Evolutionary conservation across 1,140 invertebrate genomes (phyloP).

Genomic region (Achroia grisella): DNA sequence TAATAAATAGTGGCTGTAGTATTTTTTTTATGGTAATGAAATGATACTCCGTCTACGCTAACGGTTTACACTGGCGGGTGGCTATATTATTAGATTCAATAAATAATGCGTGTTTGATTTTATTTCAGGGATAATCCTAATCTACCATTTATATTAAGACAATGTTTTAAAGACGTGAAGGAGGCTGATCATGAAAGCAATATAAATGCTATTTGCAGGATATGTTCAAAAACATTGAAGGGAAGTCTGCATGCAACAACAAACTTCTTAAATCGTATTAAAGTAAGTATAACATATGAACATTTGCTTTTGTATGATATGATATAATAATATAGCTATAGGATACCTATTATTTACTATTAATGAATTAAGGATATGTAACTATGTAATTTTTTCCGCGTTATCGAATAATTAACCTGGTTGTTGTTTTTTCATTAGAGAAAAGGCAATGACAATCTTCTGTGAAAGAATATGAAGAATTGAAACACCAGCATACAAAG

Average conservation of each 20-base stretch:
- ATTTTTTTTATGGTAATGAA: no score
- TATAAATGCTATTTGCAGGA: conserved; percentile 12
- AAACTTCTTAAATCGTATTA: conserved; percentile 19
- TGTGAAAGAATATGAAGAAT: conserved; percentile 12
- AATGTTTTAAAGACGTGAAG: conserved; percentile 16
- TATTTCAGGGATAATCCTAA: conserved; percentile 13
- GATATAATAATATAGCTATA: neutral
- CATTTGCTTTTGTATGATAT: conserved; percentile 1
- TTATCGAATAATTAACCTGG: neutral
- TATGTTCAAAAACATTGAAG: conserved; percentile 17
- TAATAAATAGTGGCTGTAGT: no score
- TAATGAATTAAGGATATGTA: no score
- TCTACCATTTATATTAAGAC: conserved; percentile 14
- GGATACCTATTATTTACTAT: no score
- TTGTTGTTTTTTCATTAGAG: conserved; percentile 9
- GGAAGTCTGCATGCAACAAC: conserved; percentile 14
- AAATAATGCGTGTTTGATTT: no score
- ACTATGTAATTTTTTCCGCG: neutral
- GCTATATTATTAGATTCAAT: no score
- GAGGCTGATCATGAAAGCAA: conserved; percentile 12
- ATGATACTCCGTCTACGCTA: no score
- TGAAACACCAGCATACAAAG: conserved; percentile 13
- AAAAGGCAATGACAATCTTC: conserved; percentile 8
- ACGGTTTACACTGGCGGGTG: no score
- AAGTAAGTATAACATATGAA: conserved; percentile 14